Evolutionary conservation across 2,797 vertebrate species (phyloP), one percentile per base, ranked within the genome.

Genomic region (Microctenopoma steveboyesi): DNA sequence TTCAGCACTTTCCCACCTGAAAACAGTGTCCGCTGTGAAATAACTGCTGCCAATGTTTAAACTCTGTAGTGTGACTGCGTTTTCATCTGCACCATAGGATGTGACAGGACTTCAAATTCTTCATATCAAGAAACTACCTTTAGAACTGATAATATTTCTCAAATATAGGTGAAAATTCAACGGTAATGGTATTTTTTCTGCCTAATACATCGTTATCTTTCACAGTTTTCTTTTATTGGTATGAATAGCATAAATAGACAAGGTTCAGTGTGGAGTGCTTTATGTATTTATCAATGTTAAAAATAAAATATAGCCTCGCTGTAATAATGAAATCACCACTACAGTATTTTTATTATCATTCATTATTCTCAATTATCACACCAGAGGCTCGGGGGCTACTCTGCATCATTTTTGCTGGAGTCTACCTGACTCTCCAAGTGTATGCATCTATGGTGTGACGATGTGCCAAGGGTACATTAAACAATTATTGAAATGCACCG

Each of bases 401-500:
- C 37, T 14, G 25, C 16, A 47, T 58, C n/a, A 47, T 68, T 55
- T 64, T 55, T 61, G 28, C 60, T 40, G 48, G 37, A 11, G 28
- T 35, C 46, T 0, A n/a, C 18, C 47, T 48, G n/a, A 11, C n/a
- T 33, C 40, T n/a, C 55, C 47, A 39, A 45, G 27, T 42, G 43
- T 13, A 69, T 7, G 15, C 22, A 22, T 22, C 22, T 63, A 57
- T n/a, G 25, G 37, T 39, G 35, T 67, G 28, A 49, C 49, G 25
- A 28, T 14, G 14, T 53, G 59, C 57, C 58, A 42, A 52, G 53
- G 27, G 18, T 16, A 58, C n/a, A 8, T 69, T 14, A 30, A 71
- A 65, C 51, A 43, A 43, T 67, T 58, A 64, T 35, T 54, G 50
- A 59, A 56, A 72, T 47, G 42, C 51, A 43, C 46, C 74, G 46